Base-by-base conservation (phyloP, 2,888 invertebrate genomes). In the Elmis aenea region DNA sequence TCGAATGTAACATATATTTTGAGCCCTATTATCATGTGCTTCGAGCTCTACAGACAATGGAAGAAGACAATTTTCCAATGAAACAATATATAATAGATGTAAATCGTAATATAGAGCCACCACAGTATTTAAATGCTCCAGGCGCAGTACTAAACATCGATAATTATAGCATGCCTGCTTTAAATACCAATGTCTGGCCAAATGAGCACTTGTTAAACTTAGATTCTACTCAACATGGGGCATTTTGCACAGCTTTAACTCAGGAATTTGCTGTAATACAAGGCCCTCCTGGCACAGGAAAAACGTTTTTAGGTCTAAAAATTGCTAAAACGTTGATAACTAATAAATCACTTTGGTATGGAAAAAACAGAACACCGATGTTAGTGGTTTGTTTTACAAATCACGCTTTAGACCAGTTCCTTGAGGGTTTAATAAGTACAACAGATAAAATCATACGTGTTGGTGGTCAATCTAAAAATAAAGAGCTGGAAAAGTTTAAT, bases 281-380 rank as follows among this genome's bases (percentile, higher is more conserved):
- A 70, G 91, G 91, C 0, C 90, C 90, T 0, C 90, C 91, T 0
- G 91, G 91, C 2, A 90, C 90, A 0, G 91, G 90, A 0, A 91
- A 90, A 71, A 89, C 90, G 0, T 84, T 75, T 60, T 63, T 90
- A 41, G 89, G 89, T 0, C 67, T 86, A 15, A 81, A 84, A 72
- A 77, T 92, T 11, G 79, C 83, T 1, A 70, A 79, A 33, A 74
- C 77, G 0, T 57, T 91, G 13, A 61, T 89, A 1, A 64, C 73
- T 38, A 88, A 85, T 58, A 46, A 49, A 8, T 14, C 45, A 0
- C 15, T 44, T 2, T 73, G 73, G 72, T 59, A 58, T 14, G 39
- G 45, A 3, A 47, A 70, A 6, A 69, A 71, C 0, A 43, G 57
- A 5, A 57, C 70, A 2, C 84, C 85, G 1, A 82, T 90, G 61